Evolutionary conservation across 1,140 invertebrate genomes (phyloP).

Genomic region (Hyles euphorbiae): DNA sequence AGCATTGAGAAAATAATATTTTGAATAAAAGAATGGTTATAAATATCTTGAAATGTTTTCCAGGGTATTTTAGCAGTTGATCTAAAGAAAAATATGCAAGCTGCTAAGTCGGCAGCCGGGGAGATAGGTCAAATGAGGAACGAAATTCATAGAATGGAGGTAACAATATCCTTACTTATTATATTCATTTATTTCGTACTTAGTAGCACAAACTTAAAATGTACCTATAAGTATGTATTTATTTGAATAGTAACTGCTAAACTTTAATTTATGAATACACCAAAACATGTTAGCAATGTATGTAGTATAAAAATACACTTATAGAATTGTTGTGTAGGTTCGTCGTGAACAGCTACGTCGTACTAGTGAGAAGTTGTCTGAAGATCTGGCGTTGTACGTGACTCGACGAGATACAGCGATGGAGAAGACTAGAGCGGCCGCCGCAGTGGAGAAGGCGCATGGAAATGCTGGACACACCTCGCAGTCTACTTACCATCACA

Average conservation of each 20-base stretch:
- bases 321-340: constrained; percentile 51
- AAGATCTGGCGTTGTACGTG: constrained; percentile 86
- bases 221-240: too few relatives aligned
- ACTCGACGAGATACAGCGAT: constrained; percentile 78
- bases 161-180: constrained; percentile 13
- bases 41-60: constrained; percentile 16
- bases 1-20: too few relatives aligned
- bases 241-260: too few relatives aligned
- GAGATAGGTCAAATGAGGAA: constrained; percentile 84
- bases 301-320: too few relatives aligned
- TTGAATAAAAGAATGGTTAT: too few relatives aligned
- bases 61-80: constrained; percentile 82
- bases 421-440: constrained; percentile 52
- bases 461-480: constrained; percentile 40
- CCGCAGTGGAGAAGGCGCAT: constrained; percentile 52
- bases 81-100: constrained; percentile 79
- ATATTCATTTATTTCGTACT: too few relatives aligned
- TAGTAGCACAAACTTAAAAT: too few relatives aligned
- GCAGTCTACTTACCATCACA: constrained; percentile 56
- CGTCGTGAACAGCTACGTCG: constrained; percentile 81
- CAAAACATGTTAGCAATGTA: too few relatives aligned
- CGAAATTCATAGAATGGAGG: constrained; percentile 90
- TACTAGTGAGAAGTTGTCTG: constrained; percentile 84
- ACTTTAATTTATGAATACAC: too few relatives aligned
- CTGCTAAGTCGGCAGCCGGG: constrained; percentile 79